Percentiles rank a stretch among this genome's conserved stretches.
Conservation (phyloP, 2,888 invertebrate genomes). For the Tetrapedia diversipes region DNA sequence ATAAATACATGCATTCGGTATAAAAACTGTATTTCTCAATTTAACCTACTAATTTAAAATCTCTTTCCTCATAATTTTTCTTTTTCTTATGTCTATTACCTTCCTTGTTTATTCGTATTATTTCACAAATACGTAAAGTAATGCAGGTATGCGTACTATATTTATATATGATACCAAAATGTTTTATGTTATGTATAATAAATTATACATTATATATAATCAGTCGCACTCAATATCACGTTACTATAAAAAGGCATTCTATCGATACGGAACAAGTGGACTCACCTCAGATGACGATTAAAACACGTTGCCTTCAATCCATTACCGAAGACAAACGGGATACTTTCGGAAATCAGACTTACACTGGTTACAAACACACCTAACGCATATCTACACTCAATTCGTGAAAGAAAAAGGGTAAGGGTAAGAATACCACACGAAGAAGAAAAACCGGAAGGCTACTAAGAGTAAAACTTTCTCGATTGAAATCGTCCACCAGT, state of each 20-base stretch:
- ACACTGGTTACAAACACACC: not conserved
- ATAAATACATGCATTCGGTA: not conserved
- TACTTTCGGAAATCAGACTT: not conserved
- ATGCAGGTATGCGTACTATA: not conserved
- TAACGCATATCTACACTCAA: conserved; percentile 38
- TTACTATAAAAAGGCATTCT: conserved; percentile 27
- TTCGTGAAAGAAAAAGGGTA: conserved; percentile 4
- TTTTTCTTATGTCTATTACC: not conserved
- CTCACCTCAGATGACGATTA: conserved; percentile 45
- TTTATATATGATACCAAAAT: not conserved
- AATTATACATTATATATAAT: not conserved
- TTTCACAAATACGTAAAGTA: not conserved
- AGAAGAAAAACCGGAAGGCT: conserved; percentile 43
- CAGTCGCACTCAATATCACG: conserved; percentile 2
- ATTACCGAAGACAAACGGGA: conserved; percentile 18
- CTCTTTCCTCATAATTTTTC: not conserved
- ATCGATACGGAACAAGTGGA: conserved; percentile 38
- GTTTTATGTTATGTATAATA: not conserved
- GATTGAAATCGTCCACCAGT: conserved; percentile 34
- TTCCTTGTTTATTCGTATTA: not conserved
- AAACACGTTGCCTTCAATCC: conserved; percentile 46
- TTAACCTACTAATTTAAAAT: not conserved
- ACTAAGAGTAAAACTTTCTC: conserved; percentile 44
- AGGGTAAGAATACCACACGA: conserved; percentile 13
- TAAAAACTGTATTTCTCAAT: not conserved